phyloP scores from a whole-genome alignment of 2,113 vertebrate species.

The Turnix velox region DNA sequence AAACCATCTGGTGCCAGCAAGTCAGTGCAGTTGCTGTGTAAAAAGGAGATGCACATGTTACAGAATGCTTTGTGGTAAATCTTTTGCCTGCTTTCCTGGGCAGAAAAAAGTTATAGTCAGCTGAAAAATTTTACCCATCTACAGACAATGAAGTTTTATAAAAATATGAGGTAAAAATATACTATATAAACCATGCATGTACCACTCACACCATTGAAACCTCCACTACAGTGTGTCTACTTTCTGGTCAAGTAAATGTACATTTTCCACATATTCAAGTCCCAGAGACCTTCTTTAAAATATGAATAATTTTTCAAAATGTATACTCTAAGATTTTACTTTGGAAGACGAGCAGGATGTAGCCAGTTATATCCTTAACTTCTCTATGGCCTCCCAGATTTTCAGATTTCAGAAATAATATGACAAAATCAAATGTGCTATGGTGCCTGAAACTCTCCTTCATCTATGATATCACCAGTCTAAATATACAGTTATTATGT shows the following conservation, averaged over 20 bases:
- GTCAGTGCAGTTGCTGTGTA: neutral
- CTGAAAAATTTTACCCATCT: neutral
- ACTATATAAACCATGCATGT: neutral
- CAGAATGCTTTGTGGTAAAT: neutral
- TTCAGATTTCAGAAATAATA: neutral
- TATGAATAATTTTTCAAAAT: neutral
- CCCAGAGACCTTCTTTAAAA: neutral
- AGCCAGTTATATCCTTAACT: neutral
- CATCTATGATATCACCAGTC: neutral
- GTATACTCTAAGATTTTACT: neutral
- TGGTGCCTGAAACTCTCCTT: neutral
- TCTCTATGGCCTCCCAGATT: neutral
- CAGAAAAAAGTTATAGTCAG: neutral
- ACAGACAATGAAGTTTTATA: neutral
- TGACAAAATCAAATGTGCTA: neutral
- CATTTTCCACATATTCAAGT: neutral
- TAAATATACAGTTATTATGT: no score
- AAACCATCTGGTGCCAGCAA: neutral
- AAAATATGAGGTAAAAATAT: neutral
- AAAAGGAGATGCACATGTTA: neutral
- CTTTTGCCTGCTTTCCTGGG: neutral
- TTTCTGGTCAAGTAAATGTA: neutral
- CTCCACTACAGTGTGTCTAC: accelerated
- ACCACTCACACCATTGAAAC: neutral
- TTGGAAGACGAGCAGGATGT: neutral